Percentiles rank a stretch among this genome's conserved stretches.
phyloP scores from a whole-genome alignment of 2,797 vertebrate species.

The Discoglossus pictus region DNA sequence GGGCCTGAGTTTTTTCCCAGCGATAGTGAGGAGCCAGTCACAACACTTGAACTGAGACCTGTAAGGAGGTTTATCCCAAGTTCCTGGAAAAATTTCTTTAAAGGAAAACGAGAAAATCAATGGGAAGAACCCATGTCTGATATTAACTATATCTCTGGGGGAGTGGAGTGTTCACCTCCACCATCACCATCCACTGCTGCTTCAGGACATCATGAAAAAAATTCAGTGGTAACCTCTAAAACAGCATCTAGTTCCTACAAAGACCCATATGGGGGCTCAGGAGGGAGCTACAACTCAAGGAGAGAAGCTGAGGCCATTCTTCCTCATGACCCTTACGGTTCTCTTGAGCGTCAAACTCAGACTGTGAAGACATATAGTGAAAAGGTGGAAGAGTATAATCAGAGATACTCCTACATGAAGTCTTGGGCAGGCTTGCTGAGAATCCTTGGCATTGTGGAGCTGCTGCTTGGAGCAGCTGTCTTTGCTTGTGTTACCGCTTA shows the following conservation, averaged over 20 bases:
- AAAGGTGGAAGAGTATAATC: slow-evolving; percentile 82
- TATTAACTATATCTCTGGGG: slow-evolving; percentile 64
- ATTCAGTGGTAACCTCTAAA: slow-evolving; percentile 13
- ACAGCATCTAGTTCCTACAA: slow-evolving; percentile 65
- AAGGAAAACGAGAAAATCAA: slow-evolving; percentile 61
- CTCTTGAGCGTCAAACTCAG: slow-evolving; percentile 70
- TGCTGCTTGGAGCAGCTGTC: slow-evolving; percentile 88
- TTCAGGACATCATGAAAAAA: slow-evolving; percentile 3
- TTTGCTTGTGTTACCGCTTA: slow-evolving; percentile 97
- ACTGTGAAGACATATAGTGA: slow-evolving; percentile 81
- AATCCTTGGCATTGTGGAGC: slow-evolving; percentile 84
- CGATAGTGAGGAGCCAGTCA: slow-evolving; percentile 66
- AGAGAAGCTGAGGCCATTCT: slow-evolving; percentile 77
- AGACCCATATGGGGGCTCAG: slow-evolving; percentile 75
- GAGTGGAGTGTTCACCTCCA: slow-evolving; percentile 84
- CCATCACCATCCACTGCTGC: slow-evolving; percentile 70
- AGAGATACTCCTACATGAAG: slow-evolving; percentile 92
- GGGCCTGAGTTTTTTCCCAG: slow-evolving; percentile 74
- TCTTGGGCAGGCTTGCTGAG: slow-evolving; percentile 94
- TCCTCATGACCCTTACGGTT: slow-evolving; percentile 62
- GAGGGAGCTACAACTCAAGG: slow-evolving; percentile 73
- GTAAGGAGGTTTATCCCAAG: slow-evolving; percentile 89
- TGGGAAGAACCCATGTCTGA: slow-evolving; percentile 65
- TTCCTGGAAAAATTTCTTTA: slow-evolving; percentile 90
- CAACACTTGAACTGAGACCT: slow-evolving; percentile 82